Conservation (phyloP, 2,113 vertebrate genomes). For the Gila orcuttii region DNA sequence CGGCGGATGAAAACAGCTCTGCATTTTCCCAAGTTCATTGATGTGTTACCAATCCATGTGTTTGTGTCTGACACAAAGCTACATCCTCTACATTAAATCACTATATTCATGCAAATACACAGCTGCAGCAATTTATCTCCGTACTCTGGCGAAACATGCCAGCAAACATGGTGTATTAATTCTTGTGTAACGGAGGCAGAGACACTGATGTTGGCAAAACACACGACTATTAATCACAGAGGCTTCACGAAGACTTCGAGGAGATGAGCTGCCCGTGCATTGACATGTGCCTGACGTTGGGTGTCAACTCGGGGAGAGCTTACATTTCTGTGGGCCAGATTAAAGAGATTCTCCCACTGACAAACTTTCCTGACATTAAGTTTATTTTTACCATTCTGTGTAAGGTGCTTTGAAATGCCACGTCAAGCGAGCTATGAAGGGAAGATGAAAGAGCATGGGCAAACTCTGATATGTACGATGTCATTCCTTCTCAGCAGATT, state of each 20-base stretch:
- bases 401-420: constrained; percentile 54
- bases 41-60: constrained; percentile 27
- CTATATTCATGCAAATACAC: constrained; percentile 31
- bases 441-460: constrained; percentile 49
- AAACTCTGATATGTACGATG: not conserved
- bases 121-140: constrained; percentile 29
- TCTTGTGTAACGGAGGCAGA: constrained; percentile 28
- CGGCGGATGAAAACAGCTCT: constrained; percentile 31
- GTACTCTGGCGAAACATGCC: constrained; percentile 6
- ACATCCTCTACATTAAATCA: constrained; percentile 21
- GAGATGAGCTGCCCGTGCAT: constrained; percentile 26
- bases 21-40: constrained; percentile 1
- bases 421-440: constrained; percentile 24
- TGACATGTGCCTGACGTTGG: constrained; percentile 19
- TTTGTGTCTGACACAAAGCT: constrained; percentile 29
- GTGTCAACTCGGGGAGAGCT: constrained; percentile 33
- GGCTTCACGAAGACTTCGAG: constrained; percentile 14
- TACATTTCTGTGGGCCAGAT: constrained; percentile 44
- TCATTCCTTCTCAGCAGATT: constrained; percentile 43
- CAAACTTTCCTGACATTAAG: constrained; percentile 7
- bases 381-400: constrained; percentile 49
- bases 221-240: constrained; percentile 40
- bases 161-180: constrained; percentile 36
- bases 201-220: constrained; percentile 29
- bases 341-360: constrained; percentile 43